Evolutionary conservation across 2,888 invertebrate genomes (phyloP).

Genomic region (Imbricaverruca yamaguchii): DNA sequence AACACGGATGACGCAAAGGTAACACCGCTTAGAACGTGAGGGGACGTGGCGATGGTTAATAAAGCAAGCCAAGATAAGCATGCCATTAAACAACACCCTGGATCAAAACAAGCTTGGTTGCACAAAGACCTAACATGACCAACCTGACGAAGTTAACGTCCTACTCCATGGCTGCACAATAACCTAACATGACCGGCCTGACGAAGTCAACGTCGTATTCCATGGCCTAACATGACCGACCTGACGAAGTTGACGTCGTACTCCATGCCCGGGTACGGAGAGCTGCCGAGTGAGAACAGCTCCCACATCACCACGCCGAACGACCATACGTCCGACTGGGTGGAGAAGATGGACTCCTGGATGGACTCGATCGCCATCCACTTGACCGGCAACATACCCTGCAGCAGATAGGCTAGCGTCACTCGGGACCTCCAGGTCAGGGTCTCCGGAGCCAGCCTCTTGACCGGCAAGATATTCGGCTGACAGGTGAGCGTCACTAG

Average conservation of each 20-base stretch:
- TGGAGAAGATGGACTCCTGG: slow-evolving; percentile 81
- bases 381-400: slow-evolving; percentile 47
- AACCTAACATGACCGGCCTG: slow-evolving; percentile 34
- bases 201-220: slow-evolving; percentile 37
- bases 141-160: slow-evolving; percentile 37
- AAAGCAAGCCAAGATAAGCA: too few relatives aligned
- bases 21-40: too few relatives aligned
- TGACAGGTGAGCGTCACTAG: too few relatives aligned
- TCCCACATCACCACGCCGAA: slow-evolving; percentile 88
- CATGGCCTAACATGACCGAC: slow-evolving; percentile 38
- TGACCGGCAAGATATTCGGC: slow-evolving; percentile 41
- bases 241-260: slow-evolving; percentile 37
- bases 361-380: slow-evolving; percentile 95
- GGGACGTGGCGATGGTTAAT: too few relatives aligned
- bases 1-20: too few relatives aligned
- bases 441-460: slow-evolving; percentile 76
- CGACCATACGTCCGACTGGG: slow-evolving; percentile 92
- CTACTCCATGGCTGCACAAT: slow-evolving; percentile 39
- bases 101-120: too few relatives aligned
- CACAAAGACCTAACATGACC: too few relatives aligned
- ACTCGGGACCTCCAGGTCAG: too few relatives aligned
- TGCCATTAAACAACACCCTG: too few relatives aligned
- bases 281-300: slow-evolving; percentile 73
- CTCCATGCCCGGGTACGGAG: slow-evolving; percentile 64
- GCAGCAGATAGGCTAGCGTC: neutral